Evolutionary conservation across 2,113 vertebrate genomes (phyloP).

Genomic region (Onychostoma macrolepis): DNA sequence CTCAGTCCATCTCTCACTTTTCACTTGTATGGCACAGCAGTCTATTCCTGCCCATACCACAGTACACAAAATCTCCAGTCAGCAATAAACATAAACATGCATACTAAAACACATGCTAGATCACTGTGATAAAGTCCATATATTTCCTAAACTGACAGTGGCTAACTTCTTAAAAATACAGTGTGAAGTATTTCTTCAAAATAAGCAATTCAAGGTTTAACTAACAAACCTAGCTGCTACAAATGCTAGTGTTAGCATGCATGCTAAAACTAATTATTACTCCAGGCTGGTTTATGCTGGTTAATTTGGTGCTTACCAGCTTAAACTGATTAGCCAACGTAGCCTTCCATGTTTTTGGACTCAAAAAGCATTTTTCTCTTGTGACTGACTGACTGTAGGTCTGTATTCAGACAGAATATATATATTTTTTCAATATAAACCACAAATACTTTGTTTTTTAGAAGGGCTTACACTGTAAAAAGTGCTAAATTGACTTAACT

Average conservation of each 20-base stretch:
- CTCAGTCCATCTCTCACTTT: constrained; percentile 5
- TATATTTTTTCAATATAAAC: background rate
- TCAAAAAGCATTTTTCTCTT: background rate
- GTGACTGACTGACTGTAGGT: background rate
- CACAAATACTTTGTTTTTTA: background rate
- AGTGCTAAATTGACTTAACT: too few species aligned
- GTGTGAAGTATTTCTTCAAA: background rate
- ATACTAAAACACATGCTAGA: background rate
- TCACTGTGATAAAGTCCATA: background rate
- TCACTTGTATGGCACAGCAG: background rate
- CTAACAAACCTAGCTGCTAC: background rate
- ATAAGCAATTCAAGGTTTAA: background rate
- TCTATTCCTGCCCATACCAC: constrained; percentile 32
- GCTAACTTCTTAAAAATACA: background rate
- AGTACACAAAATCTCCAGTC: constrained; percentile 13
- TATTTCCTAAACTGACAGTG: background rate
- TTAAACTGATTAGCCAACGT: background rate
- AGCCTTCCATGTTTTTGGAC: background rate
- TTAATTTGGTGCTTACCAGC: background rate
- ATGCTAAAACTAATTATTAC: background rate
- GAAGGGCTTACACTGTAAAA: background rate
- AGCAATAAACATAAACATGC: constrained; percentile 10
- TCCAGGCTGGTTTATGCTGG: background rate
- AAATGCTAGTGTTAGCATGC: background rate
- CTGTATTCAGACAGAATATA: background rate